These are phyloP conservation scores for Crotalus helleri DNA, from an alignment of 2,113 vertebrate species.

Conservation along the genomic window DNA sequence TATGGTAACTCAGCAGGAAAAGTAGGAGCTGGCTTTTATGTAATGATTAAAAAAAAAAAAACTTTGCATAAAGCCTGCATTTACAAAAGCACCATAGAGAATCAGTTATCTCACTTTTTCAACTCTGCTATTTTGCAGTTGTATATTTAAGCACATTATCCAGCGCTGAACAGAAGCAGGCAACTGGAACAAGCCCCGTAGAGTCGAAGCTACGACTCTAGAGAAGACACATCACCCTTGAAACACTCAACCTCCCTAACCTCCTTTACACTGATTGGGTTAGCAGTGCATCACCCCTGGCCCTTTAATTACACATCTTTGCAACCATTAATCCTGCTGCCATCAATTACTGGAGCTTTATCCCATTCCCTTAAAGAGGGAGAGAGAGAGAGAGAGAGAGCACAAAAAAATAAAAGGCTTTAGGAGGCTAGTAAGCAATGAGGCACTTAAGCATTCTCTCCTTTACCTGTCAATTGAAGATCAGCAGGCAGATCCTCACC, in stretches of 20 bases:
- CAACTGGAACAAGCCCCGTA: not conserved
- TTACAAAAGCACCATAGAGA: not conserved
- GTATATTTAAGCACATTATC: not conserved
- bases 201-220: accelerated
- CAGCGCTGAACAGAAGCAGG: not conserved
- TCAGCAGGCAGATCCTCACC: not conserved
- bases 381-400: not conserved
- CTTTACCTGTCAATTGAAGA: conserved; percentile 2
- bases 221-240: conserved; percentile 23
- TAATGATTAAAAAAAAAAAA: not conserved
- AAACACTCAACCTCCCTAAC: conserved; percentile 41
- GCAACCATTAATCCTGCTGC: conserved; percentile 36
- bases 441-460: not conserved
- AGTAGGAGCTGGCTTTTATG: not conserved
- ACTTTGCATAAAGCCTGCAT: not conserved
- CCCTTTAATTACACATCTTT: conserved; percentile 47
- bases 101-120: not conserved
- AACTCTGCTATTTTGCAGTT: not conserved
- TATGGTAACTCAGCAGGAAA: not conserved
- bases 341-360: conserved; percentile 38
- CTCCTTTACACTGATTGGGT: not conserved
- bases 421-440: not conserved
- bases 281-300: conserved; percentile 32
- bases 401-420: not conserved
- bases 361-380: not conserved